Percentiles rank a stretch among this genome's conserved stretches.
Evolutionary conservation across 2,113 vertebrate species (phyloP).

Genomic region (Eurystomus gularis): DNA sequence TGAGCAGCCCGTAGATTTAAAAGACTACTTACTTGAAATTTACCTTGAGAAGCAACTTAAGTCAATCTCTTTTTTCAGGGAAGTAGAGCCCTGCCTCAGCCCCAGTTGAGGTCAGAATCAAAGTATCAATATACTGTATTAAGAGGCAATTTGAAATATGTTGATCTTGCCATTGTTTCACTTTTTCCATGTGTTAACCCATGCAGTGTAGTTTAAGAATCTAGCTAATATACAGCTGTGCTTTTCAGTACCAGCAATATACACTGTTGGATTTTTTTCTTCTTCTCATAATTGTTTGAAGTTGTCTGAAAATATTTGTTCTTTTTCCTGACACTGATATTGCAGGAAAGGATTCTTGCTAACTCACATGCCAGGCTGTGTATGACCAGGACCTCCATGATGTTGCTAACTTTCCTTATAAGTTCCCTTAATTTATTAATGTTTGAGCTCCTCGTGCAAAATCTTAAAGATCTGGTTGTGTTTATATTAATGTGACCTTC

Average conservation of each 20-base stretch:
- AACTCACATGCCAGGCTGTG: not conserved
- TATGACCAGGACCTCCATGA: not conserved
- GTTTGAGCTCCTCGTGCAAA: not conserved
- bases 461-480: not conserved
- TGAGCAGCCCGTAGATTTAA: not conserved
- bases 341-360: not conserved
- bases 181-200: not conserved
- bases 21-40: constrained; percentile 6
- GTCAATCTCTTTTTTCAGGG: not conserved
- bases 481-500: not conserved
- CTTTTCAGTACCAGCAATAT: not conserved
- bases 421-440: not conserved
- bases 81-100: not conserved
- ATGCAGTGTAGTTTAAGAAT: not conserved
- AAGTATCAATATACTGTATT: not conserved
- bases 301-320: not conserved
- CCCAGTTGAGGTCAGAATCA: not conserved
- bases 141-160: not conserved
- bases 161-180: not conserved
- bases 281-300: not conserved
- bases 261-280: not conserved
- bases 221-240: not conserved
- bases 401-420: not conserved
- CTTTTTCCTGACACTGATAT: not conserved
- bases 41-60: not conserved